These are phyloP conservation scores for Lethenteron reissneri DNA, from an alignment of 2,113 vertebrate genomes.

Conservation along the genomic window DNA sequence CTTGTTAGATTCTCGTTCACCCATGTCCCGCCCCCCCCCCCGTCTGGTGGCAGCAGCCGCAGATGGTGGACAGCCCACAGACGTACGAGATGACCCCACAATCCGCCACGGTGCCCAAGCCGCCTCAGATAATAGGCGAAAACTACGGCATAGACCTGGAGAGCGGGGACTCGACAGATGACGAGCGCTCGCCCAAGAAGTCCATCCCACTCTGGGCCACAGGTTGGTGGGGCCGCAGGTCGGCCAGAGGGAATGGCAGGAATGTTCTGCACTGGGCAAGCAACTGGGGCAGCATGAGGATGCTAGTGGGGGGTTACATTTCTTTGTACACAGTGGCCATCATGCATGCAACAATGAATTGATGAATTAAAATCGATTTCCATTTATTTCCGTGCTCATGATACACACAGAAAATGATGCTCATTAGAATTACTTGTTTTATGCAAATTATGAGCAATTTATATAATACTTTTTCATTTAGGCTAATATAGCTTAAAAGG, in stretches of 20 bases:
- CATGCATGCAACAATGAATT: background rate
- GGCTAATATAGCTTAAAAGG: no score
- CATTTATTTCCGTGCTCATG: background rate
- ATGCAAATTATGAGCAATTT: no score
- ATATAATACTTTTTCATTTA: no score
- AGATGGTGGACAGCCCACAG: background rate
- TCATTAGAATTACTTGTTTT: no score
- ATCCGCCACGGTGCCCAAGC: background rate
- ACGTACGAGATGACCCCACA: conserved; percentile 1
- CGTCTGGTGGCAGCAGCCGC: background rate
- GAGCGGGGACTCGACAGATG: background rate
- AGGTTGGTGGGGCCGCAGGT: background rate
- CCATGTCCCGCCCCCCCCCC: no score
- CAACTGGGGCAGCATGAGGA: background rate
- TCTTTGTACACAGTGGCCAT: background rate
- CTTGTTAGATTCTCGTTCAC: no score
- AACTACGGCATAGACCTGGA: conserved; percentile 3
- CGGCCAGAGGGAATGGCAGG: background rate
- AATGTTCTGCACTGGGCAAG: background rate
- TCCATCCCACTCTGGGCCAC: background rate
- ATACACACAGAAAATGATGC: background rate
- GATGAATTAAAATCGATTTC: background rate
- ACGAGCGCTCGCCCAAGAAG: background rate
- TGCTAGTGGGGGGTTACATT: background rate
- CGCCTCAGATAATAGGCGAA: background rate